Conservation (phyloP, 2,888 invertebrate genomes). For the Campaea margaritaria region DNA sequence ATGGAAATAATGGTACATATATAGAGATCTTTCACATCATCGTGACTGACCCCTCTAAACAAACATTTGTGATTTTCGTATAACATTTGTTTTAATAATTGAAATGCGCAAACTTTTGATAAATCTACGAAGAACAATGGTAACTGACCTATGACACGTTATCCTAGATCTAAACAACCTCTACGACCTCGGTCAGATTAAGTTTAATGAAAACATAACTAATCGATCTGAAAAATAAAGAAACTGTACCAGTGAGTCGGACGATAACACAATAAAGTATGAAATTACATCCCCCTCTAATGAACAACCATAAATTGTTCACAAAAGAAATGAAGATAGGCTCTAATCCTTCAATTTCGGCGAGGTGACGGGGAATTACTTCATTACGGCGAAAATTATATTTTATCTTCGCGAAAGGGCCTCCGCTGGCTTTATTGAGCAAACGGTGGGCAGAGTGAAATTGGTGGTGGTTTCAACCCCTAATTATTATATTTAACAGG, state of each 20-base stretch:
- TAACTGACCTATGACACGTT: too few species aligned
- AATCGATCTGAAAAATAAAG: background rate
- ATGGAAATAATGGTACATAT: too few species aligned
- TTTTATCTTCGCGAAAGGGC: slow-evolving; percentile 42
- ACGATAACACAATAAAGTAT: slow-evolving; percentile 15
- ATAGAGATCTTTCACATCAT: too few species aligned
- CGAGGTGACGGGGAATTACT: slow-evolving; percentile 48
- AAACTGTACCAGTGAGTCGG: background rate
- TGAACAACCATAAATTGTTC: slow-evolving; percentile 32
- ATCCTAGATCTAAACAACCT: too few species aligned
- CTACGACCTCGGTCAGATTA: too few species aligned
- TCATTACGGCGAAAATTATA: slow-evolving; percentile 48
- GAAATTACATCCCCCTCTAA: slow-evolving; percentile 13
- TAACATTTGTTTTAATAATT: too few species aligned
- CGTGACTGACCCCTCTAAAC: too few species aligned
- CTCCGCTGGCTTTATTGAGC: slow-evolving; percentile 34
- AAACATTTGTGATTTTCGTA: too few species aligned
- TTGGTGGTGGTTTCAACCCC: slow-evolving; percentile 12
- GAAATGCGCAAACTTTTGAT: too few species aligned
- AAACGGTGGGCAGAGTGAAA: slow-evolving; percentile 2
- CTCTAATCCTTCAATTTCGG: slow-evolving; percentile 47
- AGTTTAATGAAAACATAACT: too few species aligned
- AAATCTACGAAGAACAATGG: too few species aligned
- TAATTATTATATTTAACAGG: slow-evolving; percentile 1
- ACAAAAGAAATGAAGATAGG: slow-evolving; percentile 37